Conservation (phyloP, 2,888 invertebrate species). For the Ceriagrion tenellum region DNA sequence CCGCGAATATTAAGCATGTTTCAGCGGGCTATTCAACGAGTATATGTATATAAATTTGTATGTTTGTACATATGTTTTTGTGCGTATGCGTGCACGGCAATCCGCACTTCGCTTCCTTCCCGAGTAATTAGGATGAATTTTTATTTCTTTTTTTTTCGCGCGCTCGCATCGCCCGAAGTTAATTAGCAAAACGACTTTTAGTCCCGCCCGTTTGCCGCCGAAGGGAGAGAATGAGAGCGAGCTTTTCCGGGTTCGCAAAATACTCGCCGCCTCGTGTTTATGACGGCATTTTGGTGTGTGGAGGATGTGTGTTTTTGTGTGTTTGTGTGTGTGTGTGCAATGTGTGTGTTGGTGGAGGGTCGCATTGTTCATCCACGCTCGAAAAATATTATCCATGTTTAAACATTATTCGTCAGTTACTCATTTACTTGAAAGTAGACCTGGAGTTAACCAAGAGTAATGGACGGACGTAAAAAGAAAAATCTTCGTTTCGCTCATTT, state of each 20-base stretch:
- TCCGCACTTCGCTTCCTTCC: background rate
- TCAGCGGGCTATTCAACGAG: too few relatives aligned
- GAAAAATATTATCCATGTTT: background rate
- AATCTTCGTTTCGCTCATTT: background rate
- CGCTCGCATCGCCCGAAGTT: background rate
- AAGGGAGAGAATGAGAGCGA: background rate
- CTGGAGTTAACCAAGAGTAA: background rate
- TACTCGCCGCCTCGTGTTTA: background rate
- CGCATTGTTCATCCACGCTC: background rate
- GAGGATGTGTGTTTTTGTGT: too few relatives aligned
- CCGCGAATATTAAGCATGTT: too few relatives aligned
- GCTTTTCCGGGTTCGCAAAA: background rate
- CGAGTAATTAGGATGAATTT: background rate
- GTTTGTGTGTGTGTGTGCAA: too few relatives aligned
- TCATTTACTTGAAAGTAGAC: background rate
- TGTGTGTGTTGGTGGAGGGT: background rate
- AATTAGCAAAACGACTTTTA: slow-evolving; percentile 36
- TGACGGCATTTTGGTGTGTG: background rate
- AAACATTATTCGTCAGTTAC: background rate
- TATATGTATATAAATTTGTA: too few relatives aligned
- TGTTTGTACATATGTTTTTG: too few relatives aligned
- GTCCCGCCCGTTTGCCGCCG: background rate
- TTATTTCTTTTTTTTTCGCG: background rate
- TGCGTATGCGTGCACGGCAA: background rate
- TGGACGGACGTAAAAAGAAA: background rate